Conservation (phyloP, 2,797 vertebrate genomes). For the Helicolenus hilgendorfi region DNA sequence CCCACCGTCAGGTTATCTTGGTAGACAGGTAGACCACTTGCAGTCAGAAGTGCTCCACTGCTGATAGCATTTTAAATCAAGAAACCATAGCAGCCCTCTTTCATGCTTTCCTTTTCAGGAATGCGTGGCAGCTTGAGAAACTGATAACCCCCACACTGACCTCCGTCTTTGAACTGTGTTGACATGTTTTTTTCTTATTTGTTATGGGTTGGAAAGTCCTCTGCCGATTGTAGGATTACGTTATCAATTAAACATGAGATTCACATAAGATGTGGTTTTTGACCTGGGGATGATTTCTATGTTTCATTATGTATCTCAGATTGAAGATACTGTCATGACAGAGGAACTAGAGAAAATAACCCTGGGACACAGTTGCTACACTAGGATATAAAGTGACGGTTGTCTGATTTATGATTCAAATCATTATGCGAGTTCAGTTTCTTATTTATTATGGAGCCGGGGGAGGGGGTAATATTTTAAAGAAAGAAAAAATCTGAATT, state of each 20-base stretch:
- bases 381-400: not conserved
- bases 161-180: not conserved
- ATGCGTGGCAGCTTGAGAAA: slow-evolving; percentile 21
- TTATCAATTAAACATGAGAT: not conserved
- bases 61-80: slow-evolving; percentile 48
- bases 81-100: slow-evolving; percentile 24
- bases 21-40: slow-evolving; percentile 28
- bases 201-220: not conserved
- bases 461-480: no score
- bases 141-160: slow-evolving; percentile 7
- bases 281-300: not conserved
- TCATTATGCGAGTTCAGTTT: not conserved
- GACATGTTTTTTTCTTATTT: not conserved
- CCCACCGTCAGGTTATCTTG: slow-evolving; percentile 40
- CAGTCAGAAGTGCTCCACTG: slow-evolving; percentile 18
- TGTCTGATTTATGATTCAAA: not conserved
- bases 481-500: no score
- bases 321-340: not conserved
- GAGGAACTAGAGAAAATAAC: not conserved
- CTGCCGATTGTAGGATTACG: not conserved
- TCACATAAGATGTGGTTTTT: not conserved
- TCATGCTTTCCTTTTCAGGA: slow-evolving; percentile 32
- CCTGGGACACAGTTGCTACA: not conserved
- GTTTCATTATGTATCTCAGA: not conserved
- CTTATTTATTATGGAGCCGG: not conserved